A percentile compares a stretch with the other conserved stretches of the same genome.
These are phyloP conservation scores for Rhabdomys pumilio DNA, from an alignment of 2,797 vertebrate species.

Conservation along the genomic window DNA sequence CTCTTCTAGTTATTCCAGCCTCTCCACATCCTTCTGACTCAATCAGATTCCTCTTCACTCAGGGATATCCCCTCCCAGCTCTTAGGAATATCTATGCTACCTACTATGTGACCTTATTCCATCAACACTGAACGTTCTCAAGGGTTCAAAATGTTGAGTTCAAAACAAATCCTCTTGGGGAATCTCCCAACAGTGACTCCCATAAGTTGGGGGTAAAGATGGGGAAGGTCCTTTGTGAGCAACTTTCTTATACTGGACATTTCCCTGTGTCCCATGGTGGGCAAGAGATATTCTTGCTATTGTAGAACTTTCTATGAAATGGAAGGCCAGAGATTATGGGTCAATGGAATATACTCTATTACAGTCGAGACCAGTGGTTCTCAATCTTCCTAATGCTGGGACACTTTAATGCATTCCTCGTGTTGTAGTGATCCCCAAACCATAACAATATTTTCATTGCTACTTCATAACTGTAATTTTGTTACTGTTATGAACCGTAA, in stretches of 20 bases:
- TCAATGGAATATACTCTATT: neutral
- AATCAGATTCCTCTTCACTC: neutral
- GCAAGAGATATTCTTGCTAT: neutral
- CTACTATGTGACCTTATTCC: neutral
- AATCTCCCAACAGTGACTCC: neutral
- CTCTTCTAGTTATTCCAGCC: neutral
- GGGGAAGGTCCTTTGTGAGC: neutral
- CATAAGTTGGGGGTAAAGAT: neutral
- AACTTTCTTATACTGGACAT: neutral
- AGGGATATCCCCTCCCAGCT: neutral
- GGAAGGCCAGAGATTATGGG: neutral
- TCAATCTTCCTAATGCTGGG: neutral
- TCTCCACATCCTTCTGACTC: neutral
- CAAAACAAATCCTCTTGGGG: neutral
- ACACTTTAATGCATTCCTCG: neutral
- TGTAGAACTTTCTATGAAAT: neutral
- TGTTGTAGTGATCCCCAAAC: neutral
- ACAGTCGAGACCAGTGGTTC: neutral
- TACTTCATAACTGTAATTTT: neutral
- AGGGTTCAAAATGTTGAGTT: neutral
- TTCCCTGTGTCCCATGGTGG: neutral
- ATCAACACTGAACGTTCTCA: constrained; percentile 10
- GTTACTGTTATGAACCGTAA: neutral
- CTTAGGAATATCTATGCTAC: neutral
- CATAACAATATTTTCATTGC: neutral